These are phyloP conservation scores for Taurulus bubalis DNA, from an alignment of 2,113 vertebrate genomes.

Conservation along the genomic window DNA sequence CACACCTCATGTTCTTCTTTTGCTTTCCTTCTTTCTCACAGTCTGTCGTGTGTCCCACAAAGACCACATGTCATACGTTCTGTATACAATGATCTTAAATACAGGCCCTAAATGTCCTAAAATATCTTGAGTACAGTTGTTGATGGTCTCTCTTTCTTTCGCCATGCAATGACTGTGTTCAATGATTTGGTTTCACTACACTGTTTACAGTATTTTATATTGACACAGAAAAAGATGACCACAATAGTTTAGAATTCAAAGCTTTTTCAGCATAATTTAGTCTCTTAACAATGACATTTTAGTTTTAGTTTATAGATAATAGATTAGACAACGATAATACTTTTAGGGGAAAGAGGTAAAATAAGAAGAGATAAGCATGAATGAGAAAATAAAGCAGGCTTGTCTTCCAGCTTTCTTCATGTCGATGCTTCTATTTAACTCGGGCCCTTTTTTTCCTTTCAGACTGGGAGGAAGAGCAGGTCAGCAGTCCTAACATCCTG, in stretches of 20 bases:
- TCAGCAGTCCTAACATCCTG: slow-evolving; percentile 97
- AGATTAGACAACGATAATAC: not conserved
- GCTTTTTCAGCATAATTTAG: not conserved
- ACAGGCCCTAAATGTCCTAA: slow-evolving; percentile 33
- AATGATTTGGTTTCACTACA: slow-evolving; percentile 5
- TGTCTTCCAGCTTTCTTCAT: not conserved
- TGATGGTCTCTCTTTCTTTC: slow-evolving; percentile 18
- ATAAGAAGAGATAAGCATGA: not conserved
- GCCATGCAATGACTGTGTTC: not conserved
- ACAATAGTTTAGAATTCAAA: not conserved
- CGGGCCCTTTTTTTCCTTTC: slow-evolving; percentile 46
- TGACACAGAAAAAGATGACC: not conserved
- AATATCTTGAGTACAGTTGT: slow-evolving; percentile 36
- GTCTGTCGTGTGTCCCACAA: slow-evolving; percentile 32
- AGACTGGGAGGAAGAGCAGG: slow-evolving; percentile 99
- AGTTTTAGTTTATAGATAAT: too few species aligned
- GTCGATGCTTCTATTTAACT: slow-evolving; percentile 12
- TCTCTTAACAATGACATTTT: slow-evolving; percentile 2
- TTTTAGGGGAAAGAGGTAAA: not conserved
- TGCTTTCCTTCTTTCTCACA: slow-evolving; percentile 25
- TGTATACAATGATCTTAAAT: slow-evolving; percentile 30
- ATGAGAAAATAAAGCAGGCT: not conserved
- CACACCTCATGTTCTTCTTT: slow-evolving; percentile 53
- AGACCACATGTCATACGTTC: slow-evolving; percentile 51
- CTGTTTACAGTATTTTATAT: not conserved